Evolutionary conservation across 2,888 invertebrate genomes (phyloP).

Genomic region (Tanypteryx hageni): DNA sequence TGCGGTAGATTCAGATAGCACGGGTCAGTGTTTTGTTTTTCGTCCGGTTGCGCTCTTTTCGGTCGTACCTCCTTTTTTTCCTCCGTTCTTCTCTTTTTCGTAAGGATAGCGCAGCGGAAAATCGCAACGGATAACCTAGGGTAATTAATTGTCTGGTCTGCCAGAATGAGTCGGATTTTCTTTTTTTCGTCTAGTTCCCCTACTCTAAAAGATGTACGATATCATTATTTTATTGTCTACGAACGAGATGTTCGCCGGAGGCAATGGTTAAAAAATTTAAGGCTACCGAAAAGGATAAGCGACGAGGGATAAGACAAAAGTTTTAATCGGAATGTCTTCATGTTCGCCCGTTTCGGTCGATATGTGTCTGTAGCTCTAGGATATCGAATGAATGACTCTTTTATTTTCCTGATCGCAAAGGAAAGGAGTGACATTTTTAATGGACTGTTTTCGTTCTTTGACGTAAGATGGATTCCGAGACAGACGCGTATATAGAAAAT

Average conservation of each 20-base stretch:
- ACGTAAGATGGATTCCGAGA: not conserved
- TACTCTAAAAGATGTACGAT: not conserved
- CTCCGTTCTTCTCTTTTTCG: not conserved
- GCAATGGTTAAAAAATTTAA: not conserved
- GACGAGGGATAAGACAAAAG: not conserved
- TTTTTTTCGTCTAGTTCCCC: not conserved
- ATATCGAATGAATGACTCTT: not conserved
- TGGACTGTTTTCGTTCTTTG: too few relatives aligned
- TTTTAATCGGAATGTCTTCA: not conserved
- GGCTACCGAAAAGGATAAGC: not conserved
- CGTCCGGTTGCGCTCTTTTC: not conserved
- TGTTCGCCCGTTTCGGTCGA: not conserved
- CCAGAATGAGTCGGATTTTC: not conserved
- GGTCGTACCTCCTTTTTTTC: not conserved
- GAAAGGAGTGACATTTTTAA: not conserved
- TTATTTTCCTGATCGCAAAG: not conserved
- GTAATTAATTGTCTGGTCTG: not conserved
- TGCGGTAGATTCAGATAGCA: conserved; percentile 12
- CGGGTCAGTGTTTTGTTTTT: conserved; percentile 14
- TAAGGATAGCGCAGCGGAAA: not conserved
- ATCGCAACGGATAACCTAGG: not conserved
- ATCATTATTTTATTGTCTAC: not conserved
- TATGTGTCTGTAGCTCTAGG: not conserved
- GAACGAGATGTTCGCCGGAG: not conserved
- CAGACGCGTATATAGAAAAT: not conserved